Base-by-base conservation (phyloP, 2,888 invertebrate species). In the Andrena hattorfiana region DNA sequence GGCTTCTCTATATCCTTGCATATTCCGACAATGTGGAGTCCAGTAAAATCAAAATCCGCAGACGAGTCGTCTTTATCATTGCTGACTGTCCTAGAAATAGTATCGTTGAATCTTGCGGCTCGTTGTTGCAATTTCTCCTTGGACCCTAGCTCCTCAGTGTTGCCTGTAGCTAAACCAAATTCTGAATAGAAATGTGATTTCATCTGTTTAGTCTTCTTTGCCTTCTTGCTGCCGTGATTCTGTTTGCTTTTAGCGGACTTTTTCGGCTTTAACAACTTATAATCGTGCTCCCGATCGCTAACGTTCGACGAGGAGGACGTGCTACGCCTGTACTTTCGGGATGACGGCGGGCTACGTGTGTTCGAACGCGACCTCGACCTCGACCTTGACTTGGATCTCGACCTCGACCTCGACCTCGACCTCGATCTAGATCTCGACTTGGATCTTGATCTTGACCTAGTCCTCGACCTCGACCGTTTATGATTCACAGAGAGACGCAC, bases 1-100 rank as follows among this genome's bases (percentile, higher is more conserved):
- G 97, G 97, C 94, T 99, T 99, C 94, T 99, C 99, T 92, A 99
- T 95, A 93, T 99, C 98, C 94, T 96, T 96, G 94, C 98, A 99
- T 26, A 98, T 98, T 85, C 99, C 99, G 89, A 99, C 97, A 92
- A 99, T 97, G 94, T 98, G 98, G 94, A 97, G 96, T 93, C 97
- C 97, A 89, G 96, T 96, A 94, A 98, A 96, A 94, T 98, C 98
- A 94, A 98, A 96, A 91, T 97, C 97, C 83, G 96, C 96, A 85
- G 96, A 95, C 81, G 94, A 94, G 89, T 96, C 97, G 86, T 96
- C 96, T 83, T 90, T 92, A 32, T 77, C 81, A 73, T 94, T 94
- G 89, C 94, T 95, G 78, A 95, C 94, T 90, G 95, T 94, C 92
- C 95, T 94, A 87, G 95, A 95, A 87, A 91, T 87, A 85, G 95